Evolutionary conservation across 2,797 vertebrate species (phyloP), one percentile per base, ranked within the genome.

Genomic region (Pelobates cultripes): DNA sequence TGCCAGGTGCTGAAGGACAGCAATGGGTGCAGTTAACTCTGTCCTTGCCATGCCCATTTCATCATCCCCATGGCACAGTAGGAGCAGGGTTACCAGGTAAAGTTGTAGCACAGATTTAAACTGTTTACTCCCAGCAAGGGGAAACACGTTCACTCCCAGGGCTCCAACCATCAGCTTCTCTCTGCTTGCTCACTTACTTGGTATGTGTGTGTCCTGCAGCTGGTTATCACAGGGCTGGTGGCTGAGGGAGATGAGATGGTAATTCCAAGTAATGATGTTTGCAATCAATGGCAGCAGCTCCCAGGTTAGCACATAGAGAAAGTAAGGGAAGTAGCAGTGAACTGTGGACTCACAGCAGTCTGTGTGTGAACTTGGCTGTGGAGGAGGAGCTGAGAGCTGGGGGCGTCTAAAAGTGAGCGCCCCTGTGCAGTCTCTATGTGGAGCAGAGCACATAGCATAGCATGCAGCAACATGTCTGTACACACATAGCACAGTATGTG

Each of bases 341-440:
- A 43, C 68, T 70, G 68, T 70, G 68, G 61, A 64, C 17, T 64
- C 61, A 64, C 61, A 43, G 13, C 4, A 43, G 68, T 51, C 47
- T 51, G 47, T 68, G 66, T 42, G 66, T 66, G 28, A 43, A 13
- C 28, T 68, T 68, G 14, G 15, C 8, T 7, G 28, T 28, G 68
- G 68, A 45, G 68, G 68, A 45, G 68, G 68, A 70, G 68, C 68
- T 44, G 66, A 68, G 41, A 10, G 61, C 5, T 14, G 8, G n/a
- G 68, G 68, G 68, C 68, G 68, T 3, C 43, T 44, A 61, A 51
- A 51, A 51, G 3, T 57, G 55, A 42, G 41, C 9, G 66, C 5
- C 28, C 66, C 66, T 68, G 28, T 68, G 41, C 68, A 70, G n/a
- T 6, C 61, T 68, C 40, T 14, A 45, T n/a, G 13, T 70, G 43